Percentiles rank a stretch among this genome's conserved stretches.
Evolutionary conservation across 2,113 vertebrate genomes (phyloP).

Genomic region (Lucifuga dentata): DNA sequence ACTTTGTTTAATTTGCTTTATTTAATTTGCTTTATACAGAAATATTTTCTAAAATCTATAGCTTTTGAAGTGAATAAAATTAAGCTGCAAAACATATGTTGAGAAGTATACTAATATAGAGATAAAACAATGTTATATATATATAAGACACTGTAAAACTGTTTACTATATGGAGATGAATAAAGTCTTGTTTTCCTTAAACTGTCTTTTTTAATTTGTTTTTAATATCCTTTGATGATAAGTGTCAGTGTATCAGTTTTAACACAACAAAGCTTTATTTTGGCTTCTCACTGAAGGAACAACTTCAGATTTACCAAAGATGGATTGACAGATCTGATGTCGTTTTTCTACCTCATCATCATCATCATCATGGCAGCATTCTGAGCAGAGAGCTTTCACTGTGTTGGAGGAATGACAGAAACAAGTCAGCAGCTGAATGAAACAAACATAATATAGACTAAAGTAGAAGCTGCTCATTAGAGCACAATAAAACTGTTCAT

Average conservation of each 20-base stretch:
- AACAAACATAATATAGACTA: too few relatives aligned
- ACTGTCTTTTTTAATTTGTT: neutral
- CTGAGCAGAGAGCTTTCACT: too few relatives aligned
- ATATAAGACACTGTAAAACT: conserved; percentile 57
- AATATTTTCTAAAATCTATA: conserved; percentile 59
- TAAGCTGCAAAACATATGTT: conserved; percentile 21
- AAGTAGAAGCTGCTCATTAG: too few relatives aligned
- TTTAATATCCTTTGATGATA: neutral
- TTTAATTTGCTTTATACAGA: conserved; percentile 58
- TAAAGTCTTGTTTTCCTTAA: conserved; percentile 76
- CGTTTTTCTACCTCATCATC: too few relatives aligned
- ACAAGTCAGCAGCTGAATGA: too few relatives aligned
- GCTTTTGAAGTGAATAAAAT: conserved; percentile 52
- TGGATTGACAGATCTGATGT: too few relatives aligned
- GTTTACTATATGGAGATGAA: conserved; percentile 71
- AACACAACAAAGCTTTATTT: too few relatives aligned
- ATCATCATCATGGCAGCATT: too few relatives aligned
- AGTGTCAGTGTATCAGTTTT: too few relatives aligned
- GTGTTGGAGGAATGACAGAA: too few relatives aligned
- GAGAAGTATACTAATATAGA: conserved; percentile 32
- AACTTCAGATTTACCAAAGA: conserved; percentile 51
- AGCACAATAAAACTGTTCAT: too few relatives aligned
- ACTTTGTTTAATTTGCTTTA: conserved; percentile 41
- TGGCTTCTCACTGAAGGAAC: conserved; percentile 8
- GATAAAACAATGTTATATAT: conserved; percentile 38